Conservation (phyloP, 37 sponge, comb jelly and placozoan species). For the Eunapius fragilis region DNA sequence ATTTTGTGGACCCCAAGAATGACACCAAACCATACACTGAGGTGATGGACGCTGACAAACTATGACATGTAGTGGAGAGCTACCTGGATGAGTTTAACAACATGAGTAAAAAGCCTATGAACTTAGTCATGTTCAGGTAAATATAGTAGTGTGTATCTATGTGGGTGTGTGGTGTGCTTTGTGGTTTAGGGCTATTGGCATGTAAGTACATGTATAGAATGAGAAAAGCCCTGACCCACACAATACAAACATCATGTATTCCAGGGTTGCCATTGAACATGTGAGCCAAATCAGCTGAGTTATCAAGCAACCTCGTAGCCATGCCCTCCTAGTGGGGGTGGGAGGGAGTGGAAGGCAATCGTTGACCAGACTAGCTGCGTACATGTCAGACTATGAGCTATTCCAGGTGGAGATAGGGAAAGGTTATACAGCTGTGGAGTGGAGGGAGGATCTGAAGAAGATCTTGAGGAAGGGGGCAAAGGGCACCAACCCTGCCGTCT, state of each 20-base stretch:
- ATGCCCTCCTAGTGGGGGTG: slow-evolving; percentile 95
- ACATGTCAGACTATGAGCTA: slow-evolving; percentile 97
- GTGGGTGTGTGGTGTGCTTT: background rate
- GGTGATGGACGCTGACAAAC: slow-evolving; percentile 88
- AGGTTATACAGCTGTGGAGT: slow-evolving; percentile 93
- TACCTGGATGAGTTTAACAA: slow-evolving; percentile 96
- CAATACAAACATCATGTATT: background rate
- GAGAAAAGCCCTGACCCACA: no score
- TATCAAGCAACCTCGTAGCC: slow-evolving; percentile 93
- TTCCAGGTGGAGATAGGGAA: slow-evolving; percentile 99
- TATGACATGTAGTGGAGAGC: slow-evolving; percentile 89
- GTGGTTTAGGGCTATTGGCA: background rate
- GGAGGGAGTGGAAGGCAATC: slow-evolving; percentile 94
- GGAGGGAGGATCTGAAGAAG: slow-evolving; percentile 97
- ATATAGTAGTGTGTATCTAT: background rate
- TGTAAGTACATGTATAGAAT: no score
- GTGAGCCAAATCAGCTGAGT: slow-evolving; percentile 90
- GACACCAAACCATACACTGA: slow-evolving; percentile 87
- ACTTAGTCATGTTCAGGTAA: slow-evolving; percentile 97
- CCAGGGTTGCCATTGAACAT: slow-evolving; percentile 98
- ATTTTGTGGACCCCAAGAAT: slow-evolving; percentile 95
- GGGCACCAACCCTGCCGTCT: slow-evolving; percentile 78
- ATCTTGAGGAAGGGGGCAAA: slow-evolving; percentile 88
- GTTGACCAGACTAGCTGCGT: slow-evolving; percentile 87
- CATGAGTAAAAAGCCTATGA: slow-evolving; percentile 98